These are phyloP conservation scores for Drosophila antonietae DNA, from an alignment of 2,888 invertebrate genomes.

Conservation along the genomic window DNA sequence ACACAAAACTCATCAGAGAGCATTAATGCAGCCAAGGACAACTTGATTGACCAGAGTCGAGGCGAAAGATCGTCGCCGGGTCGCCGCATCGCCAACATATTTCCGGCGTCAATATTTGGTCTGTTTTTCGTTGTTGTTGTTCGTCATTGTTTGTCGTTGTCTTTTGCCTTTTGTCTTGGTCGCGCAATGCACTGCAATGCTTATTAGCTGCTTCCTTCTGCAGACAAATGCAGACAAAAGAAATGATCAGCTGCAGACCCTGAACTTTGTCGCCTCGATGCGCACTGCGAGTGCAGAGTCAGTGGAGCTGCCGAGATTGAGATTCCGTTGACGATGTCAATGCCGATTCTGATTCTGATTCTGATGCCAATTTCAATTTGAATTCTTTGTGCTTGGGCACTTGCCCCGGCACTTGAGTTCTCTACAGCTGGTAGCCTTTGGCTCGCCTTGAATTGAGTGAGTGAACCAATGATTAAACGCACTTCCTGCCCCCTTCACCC, in stretches of 20 bases:
- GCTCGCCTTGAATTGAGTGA: constrained; percentile 60
- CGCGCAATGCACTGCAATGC: constrained; percentile 44
- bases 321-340: neutral
- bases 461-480: constrained; percentile 68
- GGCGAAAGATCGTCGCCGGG: constrained; percentile 28
- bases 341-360: neutral
- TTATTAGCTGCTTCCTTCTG: constrained; percentile 70
- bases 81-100: constrained; percentile 60
- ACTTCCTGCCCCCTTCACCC: constrained; percentile 18
- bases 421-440: constrained; percentile 24
- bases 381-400: constrained; percentile 55
- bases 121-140: neutral
- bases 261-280: constrained; percentile 68
- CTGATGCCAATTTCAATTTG: constrained; percentile 19
- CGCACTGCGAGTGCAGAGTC: constrained; percentile 19
- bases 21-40: constrained; percentile 56
- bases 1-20: constrained; percentile 33
- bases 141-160: neutral
- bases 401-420: constrained; percentile 51
- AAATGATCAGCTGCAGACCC: constrained; percentile 57
- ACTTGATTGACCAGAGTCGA: constrained; percentile 45
- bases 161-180: constrained; percentile 50
- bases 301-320: constrained; percentile 33
- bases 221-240: constrained; percentile 55
- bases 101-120: constrained; percentile 57